phyloP scores from a whole-genome alignment of 2,888 invertebrate genomes.

The Physocephala rufipes region DNA sequence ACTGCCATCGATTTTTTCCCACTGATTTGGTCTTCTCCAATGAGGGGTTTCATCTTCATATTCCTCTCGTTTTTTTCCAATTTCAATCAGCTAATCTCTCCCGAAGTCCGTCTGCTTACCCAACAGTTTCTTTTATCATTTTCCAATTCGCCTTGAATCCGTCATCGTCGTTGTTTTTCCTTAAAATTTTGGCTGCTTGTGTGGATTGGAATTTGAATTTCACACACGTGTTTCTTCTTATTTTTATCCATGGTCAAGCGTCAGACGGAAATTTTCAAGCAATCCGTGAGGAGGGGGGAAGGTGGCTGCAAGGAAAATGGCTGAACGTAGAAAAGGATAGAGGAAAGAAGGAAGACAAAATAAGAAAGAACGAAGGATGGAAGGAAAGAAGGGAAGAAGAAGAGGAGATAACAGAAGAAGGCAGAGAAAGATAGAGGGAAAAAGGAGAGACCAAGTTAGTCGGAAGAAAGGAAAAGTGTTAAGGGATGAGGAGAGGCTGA shows the following conservation, averaged over 20 bases:
- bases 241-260: slow-evolving; percentile 23
- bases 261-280: slow-evolving; percentile 31
- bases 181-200: slow-evolving; percentile 47
- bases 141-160: neutral
- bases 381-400: too few relatives aligned
- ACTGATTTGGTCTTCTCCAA: neutral
- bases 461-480: too few relatives aligned
- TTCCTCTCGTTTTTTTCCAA: neutral
- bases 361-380: too few relatives aligned
- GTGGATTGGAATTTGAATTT: slow-evolving; percentile 58
- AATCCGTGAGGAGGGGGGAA: neutral
- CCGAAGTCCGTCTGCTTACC: neutral
- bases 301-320: too few relatives aligned
- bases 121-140: neutral
- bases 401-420: too few relatives aligned
- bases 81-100: slow-evolving; percentile 3
- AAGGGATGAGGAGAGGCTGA: too few relatives aligned
- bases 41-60: neutral
- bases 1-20: slow-evolving; percentile 4
- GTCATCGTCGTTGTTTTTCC: neutral
- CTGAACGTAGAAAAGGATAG: too few relatives aligned
- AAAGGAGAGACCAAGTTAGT: too few relatives aligned
- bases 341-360: too few relatives aligned
- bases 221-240: slow-evolving; percentile 51
- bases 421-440: too few relatives aligned